Conservation (phyloP, 2,113 vertebrate genomes). For the Salvelinus sp. region DNA sequence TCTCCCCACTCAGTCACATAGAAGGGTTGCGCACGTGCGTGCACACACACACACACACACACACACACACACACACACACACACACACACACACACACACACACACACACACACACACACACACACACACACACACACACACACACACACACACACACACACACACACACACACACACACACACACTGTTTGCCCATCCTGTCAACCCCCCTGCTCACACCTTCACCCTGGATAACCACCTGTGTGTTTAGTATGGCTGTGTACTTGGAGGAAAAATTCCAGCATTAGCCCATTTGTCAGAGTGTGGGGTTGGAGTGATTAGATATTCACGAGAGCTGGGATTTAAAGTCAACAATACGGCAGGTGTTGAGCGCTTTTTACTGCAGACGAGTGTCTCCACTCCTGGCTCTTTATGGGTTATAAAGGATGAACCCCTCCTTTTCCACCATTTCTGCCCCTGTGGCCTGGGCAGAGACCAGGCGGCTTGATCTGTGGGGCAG, state of each 20-base stretch:
- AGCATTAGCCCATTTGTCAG: slow-evolving; percentile 83
- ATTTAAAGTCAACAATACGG: slow-evolving; percentile 86
- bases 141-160: slow-evolving; percentile 15
- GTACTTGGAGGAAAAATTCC: slow-evolving; percentile 67
- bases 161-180: slow-evolving; percentile 32
- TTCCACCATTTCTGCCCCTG: slow-evolving; percentile 8
- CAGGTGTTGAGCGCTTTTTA: slow-evolving; percentile 83
- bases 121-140: slow-evolving; percentile 16
- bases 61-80: slow-evolving; percentile 15
- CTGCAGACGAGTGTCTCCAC: slow-evolving; percentile 72
- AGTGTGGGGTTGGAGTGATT: slow-evolving; percentile 67
- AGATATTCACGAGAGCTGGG: slow-evolving; percentile 83
- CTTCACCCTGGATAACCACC: slow-evolving; percentile 70
- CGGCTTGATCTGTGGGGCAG: slow-evolving; percentile 14
- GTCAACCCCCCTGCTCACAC: slow-evolving; percentile 13
- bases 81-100: slow-evolving; percentile 32
- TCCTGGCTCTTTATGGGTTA: slow-evolving; percentile 70
- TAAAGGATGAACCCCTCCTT: slow-evolving; percentile 58
- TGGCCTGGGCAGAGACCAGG: slow-evolving; percentile 27
- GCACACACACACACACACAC: slow-evolving; percentile 8
- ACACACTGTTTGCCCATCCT: slow-evolving; percentile 9
- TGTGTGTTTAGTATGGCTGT: slow-evolving; percentile 68
- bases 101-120: slow-evolving; percentile 35
- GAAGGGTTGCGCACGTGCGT: background rate
- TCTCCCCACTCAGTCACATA: background rate